Conservation (phyloP, 2,113 vertebrate species). For the Carettochelys insculpta region DNA sequence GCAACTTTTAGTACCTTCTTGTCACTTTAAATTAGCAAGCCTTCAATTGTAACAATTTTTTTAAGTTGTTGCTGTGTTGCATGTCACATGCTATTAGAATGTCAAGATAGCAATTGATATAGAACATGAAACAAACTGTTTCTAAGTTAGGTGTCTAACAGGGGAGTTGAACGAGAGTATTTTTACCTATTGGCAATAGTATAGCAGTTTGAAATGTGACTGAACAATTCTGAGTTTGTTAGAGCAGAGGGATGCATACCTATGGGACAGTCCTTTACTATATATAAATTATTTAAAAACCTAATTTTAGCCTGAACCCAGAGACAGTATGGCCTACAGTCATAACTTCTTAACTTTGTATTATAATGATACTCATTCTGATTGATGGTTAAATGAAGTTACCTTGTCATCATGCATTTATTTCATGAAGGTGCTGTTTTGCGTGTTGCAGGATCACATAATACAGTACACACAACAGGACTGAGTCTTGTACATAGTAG, state of each 20-base stretch:
- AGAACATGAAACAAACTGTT: background rate
- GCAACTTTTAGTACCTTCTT: background rate
- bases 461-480: conserved; percentile 47
- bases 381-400: background rate
- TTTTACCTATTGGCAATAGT: background rate
- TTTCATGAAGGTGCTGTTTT: conserved; percentile 1
- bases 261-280: background rate
- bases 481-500: conserved; percentile 61
- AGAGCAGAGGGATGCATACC: background rate
- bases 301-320: background rate
- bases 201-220: background rate
- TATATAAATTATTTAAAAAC: background rate
- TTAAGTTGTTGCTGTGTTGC: background rate
- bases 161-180: background rate
- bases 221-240: background rate
- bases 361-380: background rate
- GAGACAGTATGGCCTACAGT: background rate
- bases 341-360: background rate
- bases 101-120: background rate
- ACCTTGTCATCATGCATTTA: background rate
- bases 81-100: background rate
- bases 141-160: background rate
- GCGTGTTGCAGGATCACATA: conserved; percentile 2
- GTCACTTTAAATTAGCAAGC: background rate
- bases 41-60: background rate